Percentiles rank a stretch among this genome's conserved stretches.
phyloP scores from a whole-genome alignment of 2,113 vertebrate genomes.

The Ammodytes dubius region DNA sequence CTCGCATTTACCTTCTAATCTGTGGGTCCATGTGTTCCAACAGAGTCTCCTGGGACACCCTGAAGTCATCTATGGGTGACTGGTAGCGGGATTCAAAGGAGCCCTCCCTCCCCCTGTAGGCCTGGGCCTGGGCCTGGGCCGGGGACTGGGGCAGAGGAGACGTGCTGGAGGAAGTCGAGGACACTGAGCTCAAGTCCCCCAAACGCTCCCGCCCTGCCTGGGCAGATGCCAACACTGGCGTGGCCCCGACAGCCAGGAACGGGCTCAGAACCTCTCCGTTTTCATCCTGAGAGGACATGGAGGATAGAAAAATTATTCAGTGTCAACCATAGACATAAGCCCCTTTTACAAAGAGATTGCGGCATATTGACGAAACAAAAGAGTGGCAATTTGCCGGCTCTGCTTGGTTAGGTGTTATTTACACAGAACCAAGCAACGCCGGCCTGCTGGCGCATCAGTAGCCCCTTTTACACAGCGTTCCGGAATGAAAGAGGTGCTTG shows the following conservation, averaged over 20 bases:
- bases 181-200: slow-evolving; percentile 81
- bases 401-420: too few species aligned
- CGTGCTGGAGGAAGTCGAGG: slow-evolving; percentile 75
- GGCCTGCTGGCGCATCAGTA: too few species aligned
- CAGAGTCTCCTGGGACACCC: slow-evolving; percentile 91
- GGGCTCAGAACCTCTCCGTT: slow-evolving; percentile 89
- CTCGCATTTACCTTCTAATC: slow-evolving; percentile 87
- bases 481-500: too few species aligned
- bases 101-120: slow-evolving; percentile 89
- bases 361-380: too few species aligned
- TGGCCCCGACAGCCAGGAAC: slow-evolving; percentile 76
- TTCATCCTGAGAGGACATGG: slow-evolving; percentile 84
- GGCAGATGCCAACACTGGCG: slow-evolving; percentile 65
- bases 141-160: slow-evolving; percentile 81
- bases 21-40: slow-evolving; percentile 92
- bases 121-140: slow-evolving; percentile 82
- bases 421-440: too few species aligned
- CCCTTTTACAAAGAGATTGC: too few species aligned
- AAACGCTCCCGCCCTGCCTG: slow-evolving; percentile 86
- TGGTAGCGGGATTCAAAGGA: slow-evolving; percentile 94
- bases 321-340: neutral
- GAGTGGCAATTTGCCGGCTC: too few species aligned
- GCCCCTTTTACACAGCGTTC: too few species aligned
- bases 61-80: slow-evolving; percentile 93
- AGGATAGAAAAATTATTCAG: neutral